Percentiles rank a stretch among this genome's conserved stretches.
Evolutionary conservation across 2,888 invertebrate species (phyloP).

Genomic region (Gymnosoma rotundatum): DNA sequence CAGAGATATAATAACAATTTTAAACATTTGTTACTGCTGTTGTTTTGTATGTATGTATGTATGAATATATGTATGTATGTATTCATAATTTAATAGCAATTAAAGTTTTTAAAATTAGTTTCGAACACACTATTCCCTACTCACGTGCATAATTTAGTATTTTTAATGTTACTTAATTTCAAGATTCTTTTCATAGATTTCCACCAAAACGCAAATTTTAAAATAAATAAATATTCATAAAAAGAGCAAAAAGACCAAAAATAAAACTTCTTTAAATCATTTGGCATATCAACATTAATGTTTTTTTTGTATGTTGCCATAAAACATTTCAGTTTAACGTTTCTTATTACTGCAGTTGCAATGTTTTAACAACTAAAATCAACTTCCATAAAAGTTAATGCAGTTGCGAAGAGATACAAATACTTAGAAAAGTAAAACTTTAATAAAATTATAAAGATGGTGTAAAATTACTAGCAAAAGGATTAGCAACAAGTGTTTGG

Average conservation of each 20-base stretch:
- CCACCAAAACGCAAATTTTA: conserved; percentile 10
- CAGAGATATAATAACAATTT: conserved; percentile 32
- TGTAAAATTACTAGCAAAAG: conserved; percentile 63
- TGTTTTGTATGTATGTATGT: conserved; percentile 7
- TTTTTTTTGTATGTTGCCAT: conserved; percentile 45
- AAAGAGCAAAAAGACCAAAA: conserved; percentile 12
- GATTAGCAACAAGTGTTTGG: conserved; percentile 66
- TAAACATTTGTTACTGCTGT: conserved; percentile 34
- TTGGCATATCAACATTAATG: conserved; percentile 60
- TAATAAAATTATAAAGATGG: conserved; percentile 48
- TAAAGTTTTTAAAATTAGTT: conserved; percentile 55
- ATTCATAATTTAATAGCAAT: conserved; percentile 65
- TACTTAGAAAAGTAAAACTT: conserved; percentile 19
- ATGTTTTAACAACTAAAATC: conserved; percentile 26
- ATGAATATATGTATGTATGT: background rate
- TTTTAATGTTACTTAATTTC: conserved; percentile 36
- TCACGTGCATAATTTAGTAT: conserved; percentile 38
- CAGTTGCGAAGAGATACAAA: conserved; percentile 21
- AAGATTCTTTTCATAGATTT: conserved; percentile 51
- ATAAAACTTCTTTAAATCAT: conserved; percentile 35
- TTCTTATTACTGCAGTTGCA: conserved; percentile 40
- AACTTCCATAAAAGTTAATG: conserved; percentile 59
- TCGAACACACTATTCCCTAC: conserved; percentile 2
- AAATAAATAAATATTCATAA: conserved; percentile 23
- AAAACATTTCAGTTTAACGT: conserved; percentile 50